Evolutionary conservation across 1,140 invertebrate species (phyloP).

Genomic region (Drosophila kepulauana): DNA sequence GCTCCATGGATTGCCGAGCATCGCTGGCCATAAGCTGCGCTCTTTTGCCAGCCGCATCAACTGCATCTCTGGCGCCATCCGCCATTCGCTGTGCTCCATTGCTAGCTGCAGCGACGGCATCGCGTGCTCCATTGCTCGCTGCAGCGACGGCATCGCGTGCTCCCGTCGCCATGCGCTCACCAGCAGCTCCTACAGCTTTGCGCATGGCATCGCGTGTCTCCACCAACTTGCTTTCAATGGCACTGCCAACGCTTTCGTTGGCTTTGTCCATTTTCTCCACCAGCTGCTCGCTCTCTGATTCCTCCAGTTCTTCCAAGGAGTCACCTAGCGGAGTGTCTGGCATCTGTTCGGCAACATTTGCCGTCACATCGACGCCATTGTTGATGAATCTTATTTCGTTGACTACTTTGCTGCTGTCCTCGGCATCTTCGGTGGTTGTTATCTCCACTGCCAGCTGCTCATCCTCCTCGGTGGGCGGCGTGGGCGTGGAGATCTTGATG

Average conservation of each 20-base stretch:
- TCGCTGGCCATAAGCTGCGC: conserved; percentile 59
- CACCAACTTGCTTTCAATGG: conserved; percentile 47
- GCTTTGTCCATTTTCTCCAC: conserved; percentile 62
- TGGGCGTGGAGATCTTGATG: conserved; percentile 66
- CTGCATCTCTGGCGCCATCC: conserved; percentile 46
- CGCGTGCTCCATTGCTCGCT: conserved; percentile 45
- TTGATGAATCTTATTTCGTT: conserved; percentile 84
- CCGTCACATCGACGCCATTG: conserved; percentile 82
- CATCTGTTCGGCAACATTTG: conserved; percentile 73
- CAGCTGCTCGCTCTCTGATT: conserved; percentile 61
- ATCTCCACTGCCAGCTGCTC: conserved; percentile 79
- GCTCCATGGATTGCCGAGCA: conserved; percentile 59
- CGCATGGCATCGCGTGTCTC: conserved; percentile 53
- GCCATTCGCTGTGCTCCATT: conserved; percentile 45
- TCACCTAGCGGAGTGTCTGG: conserved; percentile 55
- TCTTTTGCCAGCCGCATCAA: conserved; percentile 56
- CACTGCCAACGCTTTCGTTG: conserved; percentile 36
- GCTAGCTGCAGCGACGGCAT: conserved; percentile 66
- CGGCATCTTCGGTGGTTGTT: conserved; percentile 69
- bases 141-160: conserved; percentile 67
- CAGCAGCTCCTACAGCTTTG: conserved; percentile 38
- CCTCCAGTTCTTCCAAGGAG: conserved; percentile 64
- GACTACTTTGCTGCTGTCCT: conserved; percentile 72
- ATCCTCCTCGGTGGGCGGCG: conserved; percentile 77
- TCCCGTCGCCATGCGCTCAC: conserved; percentile 36